Conservation (phyloP, 2,797 vertebrate genomes). For the Parauchenoglanis punctatus region DNA sequence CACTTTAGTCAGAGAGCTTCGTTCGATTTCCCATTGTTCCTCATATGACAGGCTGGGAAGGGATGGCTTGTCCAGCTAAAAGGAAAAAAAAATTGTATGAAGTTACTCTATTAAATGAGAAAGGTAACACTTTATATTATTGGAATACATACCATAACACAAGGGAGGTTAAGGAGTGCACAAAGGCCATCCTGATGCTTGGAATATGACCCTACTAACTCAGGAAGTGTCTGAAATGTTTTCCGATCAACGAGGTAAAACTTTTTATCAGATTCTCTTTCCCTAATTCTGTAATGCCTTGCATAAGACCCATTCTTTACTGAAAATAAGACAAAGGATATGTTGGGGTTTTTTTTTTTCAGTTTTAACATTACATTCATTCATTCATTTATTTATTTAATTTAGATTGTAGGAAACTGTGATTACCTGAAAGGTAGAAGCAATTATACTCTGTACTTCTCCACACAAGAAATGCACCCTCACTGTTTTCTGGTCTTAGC, state of each 20-base stretch:
- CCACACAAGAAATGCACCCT: constrained; percentile 65
- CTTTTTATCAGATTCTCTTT: constrained; percentile 24
- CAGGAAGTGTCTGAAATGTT: constrained; percentile 49
- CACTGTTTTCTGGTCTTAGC: constrained; percentile 57
- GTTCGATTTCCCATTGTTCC: constrained; percentile 62
- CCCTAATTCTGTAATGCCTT: constrained; percentile 61
- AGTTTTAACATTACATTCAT: not conserved
- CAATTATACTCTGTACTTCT: constrained; percentile 44
- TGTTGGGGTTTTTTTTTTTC: not conserved
- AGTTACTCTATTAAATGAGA: not conserved
- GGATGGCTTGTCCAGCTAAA: constrained; percentile 59
- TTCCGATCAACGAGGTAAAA: constrained; percentile 57
- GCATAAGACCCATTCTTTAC: constrained; percentile 54
- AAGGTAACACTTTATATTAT: not conserved
- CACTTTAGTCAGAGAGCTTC: constrained; percentile 54
- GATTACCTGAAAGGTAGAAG: constrained; percentile 65
- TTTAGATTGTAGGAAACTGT: not conserved
- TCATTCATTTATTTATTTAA: not conserved
- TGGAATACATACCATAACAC: constrained; percentile 57
- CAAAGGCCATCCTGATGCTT: constrained; percentile 55
- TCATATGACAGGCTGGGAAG: constrained; percentile 53
- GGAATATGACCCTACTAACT: constrained; percentile 57
- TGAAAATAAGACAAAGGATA: constrained; percentile 43
- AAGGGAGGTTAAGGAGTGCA: constrained; percentile 52
- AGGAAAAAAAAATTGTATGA: not conserved